Base-by-base conservation (phyloP, 2,888 invertebrate species). In the Scaptomyza flava region DNA sequence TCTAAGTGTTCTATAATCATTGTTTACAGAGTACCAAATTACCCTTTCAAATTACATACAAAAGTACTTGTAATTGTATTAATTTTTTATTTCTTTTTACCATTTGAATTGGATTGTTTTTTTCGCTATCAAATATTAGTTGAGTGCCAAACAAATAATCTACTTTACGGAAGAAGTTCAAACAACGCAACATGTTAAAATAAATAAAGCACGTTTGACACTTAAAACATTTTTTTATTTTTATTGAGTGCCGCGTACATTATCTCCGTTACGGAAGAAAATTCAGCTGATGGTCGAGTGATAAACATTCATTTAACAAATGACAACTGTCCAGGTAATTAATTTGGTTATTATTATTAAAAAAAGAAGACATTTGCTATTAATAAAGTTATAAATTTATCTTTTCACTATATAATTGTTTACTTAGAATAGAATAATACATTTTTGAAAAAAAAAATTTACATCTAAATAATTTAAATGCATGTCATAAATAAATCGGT, bases 391-490 rank as follows among this genome's bases (percentile, higher is more conserved):
- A 43, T 14, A 12, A 20, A 2, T 8, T 8, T 9, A n/a, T 38
- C 36, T 36, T 34, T 45, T 63, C 14, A 41, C 14, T 68, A 12
- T 8, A 38, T 53, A 36, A 5, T 33, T 47, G 4, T 30, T 52
- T 38, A 45, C 56, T 70, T 74, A 68, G 9, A 17, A 17, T 72
- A 72, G 8, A 38, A 57, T 68, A 70, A 69, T 75, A 73, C 45
- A 70, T 65, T 57, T 60, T 50, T 14, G 8, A 33, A 42, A 38
- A 45, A 52, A 68, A 51, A 12, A 68, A 64, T 59, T 67, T 53
- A 51, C 14, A 66, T 38, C 17, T 23, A 38, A 75, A 67, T 76
- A 71, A 63, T 68, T 74, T 71, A 67, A 62, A 63, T 63, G 62
- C 62, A 57, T 46, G 17, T 48, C 36, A 64, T 58, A 58, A 72